Conservation (phyloP, 1,140 invertebrate species). For the Carposina sasakii region DNA sequence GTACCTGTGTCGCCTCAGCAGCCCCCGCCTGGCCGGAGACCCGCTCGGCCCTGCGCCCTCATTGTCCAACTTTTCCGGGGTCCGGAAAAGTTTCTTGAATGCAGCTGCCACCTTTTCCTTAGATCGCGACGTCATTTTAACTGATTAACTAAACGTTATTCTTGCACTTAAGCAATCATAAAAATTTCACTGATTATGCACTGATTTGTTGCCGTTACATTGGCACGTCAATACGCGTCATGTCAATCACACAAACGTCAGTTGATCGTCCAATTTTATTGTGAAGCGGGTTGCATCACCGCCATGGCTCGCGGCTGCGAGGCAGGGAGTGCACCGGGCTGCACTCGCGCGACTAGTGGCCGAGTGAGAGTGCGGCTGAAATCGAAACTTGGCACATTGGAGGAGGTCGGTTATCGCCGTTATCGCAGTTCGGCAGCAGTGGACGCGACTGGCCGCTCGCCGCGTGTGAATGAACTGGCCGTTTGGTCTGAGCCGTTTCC, state of each 20-base stretch:
- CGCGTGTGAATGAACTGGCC: constrained; percentile 41
- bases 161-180: constrained; percentile 29
- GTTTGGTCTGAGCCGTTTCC: too few species aligned
- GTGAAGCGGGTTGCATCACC: constrained; percentile 33
- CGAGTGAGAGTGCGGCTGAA: constrained; percentile 45
- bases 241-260: constrained; percentile 47
- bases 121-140: constrained; percentile 80
- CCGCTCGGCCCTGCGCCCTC: constrained; percentile 74
- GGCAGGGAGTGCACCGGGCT: background rate
- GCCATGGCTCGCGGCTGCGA: constrained; percentile 33
- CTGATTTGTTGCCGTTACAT: too few species aligned
- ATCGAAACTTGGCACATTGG: constrained; percentile 52
- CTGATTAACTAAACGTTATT: constrained; percentile 35
- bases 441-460: constrained; percentile 20
- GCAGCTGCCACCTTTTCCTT: constrained; percentile 82
- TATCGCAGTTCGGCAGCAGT: constrained; percentile 24
- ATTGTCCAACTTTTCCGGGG: constrained; percentile 77
- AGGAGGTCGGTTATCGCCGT: constrained; percentile 50
- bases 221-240: constrained; percentile 25
- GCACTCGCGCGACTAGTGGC: constrained; percentile 54
- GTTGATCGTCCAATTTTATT: constrained; percentile 30
- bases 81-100: constrained; percentile 82
- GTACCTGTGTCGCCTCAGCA: constrained; percentile 70
- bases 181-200: constrained; percentile 35
- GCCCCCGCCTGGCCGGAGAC: constrained; percentile 76